Conservation (phyloP, 64 coral and sea anemone species). For the Platygyra sinensis region DNA sequence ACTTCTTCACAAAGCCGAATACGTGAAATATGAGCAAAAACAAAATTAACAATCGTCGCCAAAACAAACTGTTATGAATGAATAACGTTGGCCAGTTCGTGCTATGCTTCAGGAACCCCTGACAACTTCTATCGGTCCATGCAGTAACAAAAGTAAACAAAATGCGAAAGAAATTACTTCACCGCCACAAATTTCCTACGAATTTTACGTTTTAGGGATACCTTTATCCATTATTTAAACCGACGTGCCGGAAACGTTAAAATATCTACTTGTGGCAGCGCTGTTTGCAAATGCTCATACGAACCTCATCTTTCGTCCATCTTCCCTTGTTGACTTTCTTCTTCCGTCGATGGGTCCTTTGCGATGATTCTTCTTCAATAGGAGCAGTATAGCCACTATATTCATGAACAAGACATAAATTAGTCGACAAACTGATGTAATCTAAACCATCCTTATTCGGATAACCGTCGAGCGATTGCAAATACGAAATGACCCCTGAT, state of each 20-base stretch:
- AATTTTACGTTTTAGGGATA: neutral
- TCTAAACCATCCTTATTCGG: neutral
- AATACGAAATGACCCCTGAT: constrained; percentile 65
- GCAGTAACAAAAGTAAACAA: neutral
- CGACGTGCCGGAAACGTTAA: neutral
- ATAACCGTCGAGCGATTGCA: neutral
- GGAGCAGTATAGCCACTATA: constrained; percentile 33
- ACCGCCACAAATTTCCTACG: neutral
- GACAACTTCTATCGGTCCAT: neutral
- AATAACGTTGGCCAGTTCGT: constrained; percentile 38
- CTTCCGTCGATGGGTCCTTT: constrained; percentile 77
- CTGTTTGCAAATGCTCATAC: constrained; percentile 21
- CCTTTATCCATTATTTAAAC: neutral
- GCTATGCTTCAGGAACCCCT: neutral
- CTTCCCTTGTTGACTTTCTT: constrained; percentile 96
- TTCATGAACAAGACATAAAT: neutral
- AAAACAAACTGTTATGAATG: constrained; percentile 52
- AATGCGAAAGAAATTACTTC: neutral
- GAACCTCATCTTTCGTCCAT: constrained; percentile 96
- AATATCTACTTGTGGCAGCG: neutral
- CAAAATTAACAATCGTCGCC: constrained; percentile 19
- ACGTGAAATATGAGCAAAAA: constrained; percentile 21
- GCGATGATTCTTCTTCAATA: constrained; percentile 50
- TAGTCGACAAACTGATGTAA: neutral
- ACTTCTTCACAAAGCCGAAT: constrained; percentile 11